Percentiles rank a stretch among this genome's conserved stretches.
These are phyloP conservation scores for Orthosia gracilis DNA, from an alignment of 2,888 invertebrate species.

Conservation along the genomic window DNA sequence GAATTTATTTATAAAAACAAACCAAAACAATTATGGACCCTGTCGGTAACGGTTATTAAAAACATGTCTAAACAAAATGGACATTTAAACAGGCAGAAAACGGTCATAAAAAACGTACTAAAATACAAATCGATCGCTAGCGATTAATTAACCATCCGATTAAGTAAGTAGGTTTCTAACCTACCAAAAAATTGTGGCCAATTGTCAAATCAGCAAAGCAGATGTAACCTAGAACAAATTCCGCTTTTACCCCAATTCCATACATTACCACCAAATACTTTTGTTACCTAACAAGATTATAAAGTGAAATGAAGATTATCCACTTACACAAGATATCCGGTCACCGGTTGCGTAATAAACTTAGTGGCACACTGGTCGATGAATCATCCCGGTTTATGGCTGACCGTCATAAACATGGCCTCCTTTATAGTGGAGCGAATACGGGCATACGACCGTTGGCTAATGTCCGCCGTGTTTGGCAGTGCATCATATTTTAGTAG, in stretches of 20 bases:
- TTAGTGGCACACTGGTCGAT: constrained; percentile 60
- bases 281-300: constrained; percentile 55
- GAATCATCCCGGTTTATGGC: constrained; percentile 64
- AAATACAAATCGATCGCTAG: too few species aligned
- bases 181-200: background rate
- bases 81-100: background rate
- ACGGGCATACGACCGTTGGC: constrained; percentile 36
- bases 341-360: constrained; percentile 63
- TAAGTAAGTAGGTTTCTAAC: constrained; percentile 2
- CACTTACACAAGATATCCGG: constrained; percentile 62
- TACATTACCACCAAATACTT: constrained; percentile 42
- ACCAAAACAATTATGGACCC: too few species aligned
- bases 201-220: constrained; percentile 17
- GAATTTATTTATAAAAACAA: too few species aligned
- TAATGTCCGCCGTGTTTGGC: constrained; percentile 52
- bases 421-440: constrained; percentile 62
- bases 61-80: background rate
- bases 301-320: constrained; percentile 64
- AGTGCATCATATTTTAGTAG: constrained; percentile 60
- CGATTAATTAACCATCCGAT: background rate
- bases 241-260: constrained; percentile 36
- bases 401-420: constrained; percentile 62
- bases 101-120: background rate
- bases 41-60: background rate
- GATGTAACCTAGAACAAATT: constrained; percentile 15